Base-by-base conservation (phyloP, 2,888 invertebrate genomes). In the Cotesia congregata region DNA sequence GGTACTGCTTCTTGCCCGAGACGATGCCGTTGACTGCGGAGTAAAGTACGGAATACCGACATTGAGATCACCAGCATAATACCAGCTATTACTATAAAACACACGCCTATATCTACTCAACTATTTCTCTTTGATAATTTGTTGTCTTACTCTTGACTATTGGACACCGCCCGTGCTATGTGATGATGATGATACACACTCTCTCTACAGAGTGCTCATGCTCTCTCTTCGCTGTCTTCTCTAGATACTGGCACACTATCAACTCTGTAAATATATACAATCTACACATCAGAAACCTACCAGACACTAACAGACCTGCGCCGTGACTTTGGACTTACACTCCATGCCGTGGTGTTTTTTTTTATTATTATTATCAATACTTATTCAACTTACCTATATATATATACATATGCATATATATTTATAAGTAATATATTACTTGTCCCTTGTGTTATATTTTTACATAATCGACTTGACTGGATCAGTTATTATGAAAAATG, bases 1-100 rank as follows among this genome's bases (percentile, higher is more conserved):
- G 50, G 12, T 50, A 50, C 50, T 50, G 50, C 6, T 50, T 9
- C 50, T 50, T 50, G 2, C 7, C 7, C 67, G 67, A 50, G 67
- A 61, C 67, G 41, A 67, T 72, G 67, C 72, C 71, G 72, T 72
- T 64, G 72, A 76, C 76, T 76, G 72, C 50, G 9, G 12, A 50
- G 50, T 50, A 50, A 12, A 50, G 50, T 50, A 50, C 50, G 50
- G 6, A 50, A 0, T 6, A 50, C 61, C 30, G 65, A 75, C 70
- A 75, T 41, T 39, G 39, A 39, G 61, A 67, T 20, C 41, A 40
- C 67, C 38, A 15, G 67, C 59, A 67, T 30, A 30, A 30, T 3
- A 30, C 30, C 30, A 30, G 30, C 30, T 30, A 30, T 30, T 30
- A 30, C 7, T 50, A 50, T 50, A 50, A 50, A 50, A 12, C 12